Base-by-base conservation (phyloP, 1,140 invertebrate species). In the Oncopodura yosiiana region DNA sequence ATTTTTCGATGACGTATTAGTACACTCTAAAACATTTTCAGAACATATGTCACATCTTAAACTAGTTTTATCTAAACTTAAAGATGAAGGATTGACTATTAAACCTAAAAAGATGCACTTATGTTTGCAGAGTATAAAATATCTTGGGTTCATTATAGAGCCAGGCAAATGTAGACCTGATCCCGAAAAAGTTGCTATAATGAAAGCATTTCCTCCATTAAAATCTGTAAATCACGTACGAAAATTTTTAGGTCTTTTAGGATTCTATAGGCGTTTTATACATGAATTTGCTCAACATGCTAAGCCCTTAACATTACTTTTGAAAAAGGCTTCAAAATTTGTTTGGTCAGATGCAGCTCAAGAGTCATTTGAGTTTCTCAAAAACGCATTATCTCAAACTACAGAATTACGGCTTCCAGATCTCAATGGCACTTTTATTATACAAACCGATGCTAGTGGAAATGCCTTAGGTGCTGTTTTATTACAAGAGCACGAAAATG, bases 251-350 rank as follows among this genome's bases (percentile, higher is more conserved):
- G 66, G 66, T 3, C 55, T 65, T n/a, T 49, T 58, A 0, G 58
- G 54, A 1, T 75, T 68, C 61, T 73, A 73, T 49, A 53, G 69
- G 19, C 39, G 67, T 2, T 72, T 72, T 37, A 67, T 73, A 8
- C 52, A 56, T 2, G 66, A 70, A 36, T 71, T 67, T 56, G 41
- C 66, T 0, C 44, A 56, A n/a, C 49, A 69, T 14, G 63, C 56
- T 8, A 36, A 26, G 18, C 69, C 68, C 6, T 42, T 71, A 8
- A 65, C 63, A 6, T 34, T 45, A 27, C 24, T 68, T 8, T 32
- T 65, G 0, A 61, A 57, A 14, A 68, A 71, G 49, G 58, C 63
- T 42, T 30, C 11, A 19, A 29, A 39, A 11, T 66, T 67, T 54
- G 18, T 21, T 2, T 71, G 66, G 66, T 45, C 2, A 12, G 43